Base-by-base conservation (phyloP, 2,888 invertebrate species). In the Ectropis crepuscularia region DNA sequence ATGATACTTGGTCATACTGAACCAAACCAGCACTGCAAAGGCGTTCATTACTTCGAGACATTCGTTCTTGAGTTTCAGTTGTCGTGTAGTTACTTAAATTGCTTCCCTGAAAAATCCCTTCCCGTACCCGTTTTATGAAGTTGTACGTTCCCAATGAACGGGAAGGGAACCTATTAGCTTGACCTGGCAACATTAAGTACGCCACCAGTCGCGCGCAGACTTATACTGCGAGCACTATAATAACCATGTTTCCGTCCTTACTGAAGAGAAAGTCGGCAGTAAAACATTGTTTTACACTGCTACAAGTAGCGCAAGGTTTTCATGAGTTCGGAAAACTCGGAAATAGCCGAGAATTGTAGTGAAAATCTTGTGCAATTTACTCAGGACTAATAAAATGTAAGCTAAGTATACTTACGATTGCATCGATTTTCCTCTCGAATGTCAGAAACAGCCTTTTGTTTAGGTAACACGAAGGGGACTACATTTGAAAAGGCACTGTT, bases 401-500 rank as follows among this genome's bases (percentile, higher is more conserved):
- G 16, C 16, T 28, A 61, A 58, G 50, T 49, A 42, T 67, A 92
- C 92, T 92, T 80, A 92, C 92, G 83, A 88, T 88, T 86, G 81
- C 92, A 92, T 92, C 78, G 87, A 89, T 90, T 90, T 89, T 89
- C 83, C 87, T 88, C 87, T 87, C 85, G 86, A 83, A 85, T 71
- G 85, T 83, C 81, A 80, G 78, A 82, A 83, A 76, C 83, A 79
- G 83, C 82, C 81, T 87, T 86, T 85, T 77, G 80, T 74, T 78
- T 87, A n/a, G 71, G 75, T 74, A 82, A 76, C 82, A 86, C 89
- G 76, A 87, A 89, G 77, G 82, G 84, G 93, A 92, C 93, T 93
- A 93, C 93, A 93, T 93, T 92, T 90, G 93, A 93, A 90, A 81
- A 81, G 86, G 82, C 88, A 92, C 89, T 85, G 67, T 78, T 81